Evolutionary conservation across 2,888 invertebrate species (phyloP).

Genomic region (Heliconius hortense): DNA sequence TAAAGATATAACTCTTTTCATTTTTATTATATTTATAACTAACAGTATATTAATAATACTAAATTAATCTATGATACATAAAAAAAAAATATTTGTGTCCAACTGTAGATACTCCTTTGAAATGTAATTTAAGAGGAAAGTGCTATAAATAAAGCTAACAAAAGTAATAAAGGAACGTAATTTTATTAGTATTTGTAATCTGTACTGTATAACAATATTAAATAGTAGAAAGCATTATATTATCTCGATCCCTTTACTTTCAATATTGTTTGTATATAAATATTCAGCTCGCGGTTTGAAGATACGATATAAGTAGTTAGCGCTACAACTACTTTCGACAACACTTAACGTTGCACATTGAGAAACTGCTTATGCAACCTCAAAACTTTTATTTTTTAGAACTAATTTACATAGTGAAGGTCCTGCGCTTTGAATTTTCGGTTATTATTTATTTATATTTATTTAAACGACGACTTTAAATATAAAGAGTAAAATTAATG

Average conservation of each 20-base stretch:
- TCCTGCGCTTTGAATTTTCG: constrained; percentile 1
- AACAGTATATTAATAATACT: not conserved
- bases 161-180: not conserved
- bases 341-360: constrained; percentile 3
- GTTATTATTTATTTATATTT: not conserved
- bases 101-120: not conserved
- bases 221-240: constrained; percentile 32
- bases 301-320: not conserved
- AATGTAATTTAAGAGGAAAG: not conserved
- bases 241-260: constrained; percentile 7
- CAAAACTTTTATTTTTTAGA: constrained; percentile 2
- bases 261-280: constrained; percentile 18
- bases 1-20: not conserved
- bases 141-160: not conserved
- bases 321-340: constrained; percentile 2
- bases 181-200: not conserved
- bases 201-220: constrained; percentile 25
- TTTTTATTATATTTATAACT: not conserved
- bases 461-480: not conserved
- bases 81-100: not conserved
- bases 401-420: constrained; percentile 4
- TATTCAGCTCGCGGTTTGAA: constrained; percentile 17
- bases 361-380: not conserved
- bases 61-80: not conserved
- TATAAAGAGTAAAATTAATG: not conserved